These are phyloP conservation scores for Calameuta filiformis DNA, from an alignment of 2,888 invertebrate genomes.

Conservation along the genomic window DNA sequence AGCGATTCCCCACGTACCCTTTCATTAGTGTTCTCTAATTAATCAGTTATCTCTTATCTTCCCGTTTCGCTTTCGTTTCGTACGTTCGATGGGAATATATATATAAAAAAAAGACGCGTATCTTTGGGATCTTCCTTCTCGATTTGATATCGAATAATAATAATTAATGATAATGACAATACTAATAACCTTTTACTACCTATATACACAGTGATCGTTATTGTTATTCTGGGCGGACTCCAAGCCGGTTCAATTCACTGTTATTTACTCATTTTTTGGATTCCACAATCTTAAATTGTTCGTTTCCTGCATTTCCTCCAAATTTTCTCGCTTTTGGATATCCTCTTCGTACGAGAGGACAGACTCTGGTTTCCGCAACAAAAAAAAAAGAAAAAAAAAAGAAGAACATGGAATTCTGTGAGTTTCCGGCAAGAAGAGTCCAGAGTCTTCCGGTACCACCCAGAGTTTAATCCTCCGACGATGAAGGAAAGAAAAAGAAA, in stretches of 20 bases:
- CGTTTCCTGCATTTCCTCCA: background rate
- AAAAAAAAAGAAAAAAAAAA: background rate
- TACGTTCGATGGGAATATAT: background rate
- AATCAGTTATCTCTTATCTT: background rate
- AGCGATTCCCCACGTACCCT: background rate
- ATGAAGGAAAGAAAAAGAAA: background rate
- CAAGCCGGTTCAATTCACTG: background rate
- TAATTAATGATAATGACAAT: conserved; percentile 4
- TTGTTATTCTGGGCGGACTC: conserved; percentile 3
- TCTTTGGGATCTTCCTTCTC: conserved; percentile 7
- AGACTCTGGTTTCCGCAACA: background rate
- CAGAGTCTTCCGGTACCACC: background rate
- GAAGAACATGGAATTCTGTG: background rate
- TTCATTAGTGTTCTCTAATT: background rate
- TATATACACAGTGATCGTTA: conserved; percentile 2
- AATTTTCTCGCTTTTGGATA: background rate
- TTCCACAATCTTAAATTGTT: background rate
- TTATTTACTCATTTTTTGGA: background rate
- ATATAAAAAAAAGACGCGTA: background rate
- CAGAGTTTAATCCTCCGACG: background rate
- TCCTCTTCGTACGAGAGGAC: background rate
- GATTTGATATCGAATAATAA: conserved; percentile 6
- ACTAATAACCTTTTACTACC: conserved; percentile 9
- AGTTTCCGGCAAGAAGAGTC: background rate
- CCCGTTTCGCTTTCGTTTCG: background rate